Base-by-base conservation (phyloP, 2,113 vertebrate species). In the Piaya cayana region DNA sequence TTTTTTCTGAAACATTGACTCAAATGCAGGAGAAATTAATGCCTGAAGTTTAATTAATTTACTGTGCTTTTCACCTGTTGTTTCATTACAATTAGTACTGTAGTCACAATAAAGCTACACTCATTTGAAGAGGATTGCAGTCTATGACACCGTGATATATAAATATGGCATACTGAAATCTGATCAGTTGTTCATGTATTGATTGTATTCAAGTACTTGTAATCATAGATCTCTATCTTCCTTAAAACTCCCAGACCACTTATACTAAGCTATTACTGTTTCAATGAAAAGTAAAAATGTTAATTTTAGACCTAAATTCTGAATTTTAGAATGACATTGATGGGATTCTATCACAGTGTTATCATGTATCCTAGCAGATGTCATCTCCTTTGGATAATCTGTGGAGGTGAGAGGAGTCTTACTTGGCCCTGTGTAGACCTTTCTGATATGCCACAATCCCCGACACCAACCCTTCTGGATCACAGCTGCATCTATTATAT, bases 151-250 rank as follows among this genome's bases (percentile, higher is more conserved):
- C 32, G 42, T 59, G 26, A 63, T 50, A 59, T 8, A 88, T 15
- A 85, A 62, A 85, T 47, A 74, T 5, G 93, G 45, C 84, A 91
- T 59, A 79, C 19, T 82, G 67, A 85, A 65, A 91, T 80, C 39
- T 67, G 11, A 55, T 47, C 55, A 55, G 8, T 29, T 86, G 25
- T 22, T 67, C 27, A 14, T 32, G 1, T 63, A 83, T 74, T 74
- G 5, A 45, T 74, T 94, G 82, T 80, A 78, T 82, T 82, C 78
- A 83, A 22, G 56, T 59, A 8, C 27, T 83, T 82, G 15, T 52
- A 83, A 59, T 56, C 88, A 74, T 2, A 2, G 22, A 19, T 58
- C 80, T 37, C 32, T 63, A 17, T 56, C 42, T 67, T 21, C 79
- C 45, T 80, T 77, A 68, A 90, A 93, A 81, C 22, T 78, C 56